Evolutionary conservation across 1,140 invertebrate genomes (phyloP), one percentile per base, ranked within the genome.

Genomic region (Zaprionus nigranus): DNA sequence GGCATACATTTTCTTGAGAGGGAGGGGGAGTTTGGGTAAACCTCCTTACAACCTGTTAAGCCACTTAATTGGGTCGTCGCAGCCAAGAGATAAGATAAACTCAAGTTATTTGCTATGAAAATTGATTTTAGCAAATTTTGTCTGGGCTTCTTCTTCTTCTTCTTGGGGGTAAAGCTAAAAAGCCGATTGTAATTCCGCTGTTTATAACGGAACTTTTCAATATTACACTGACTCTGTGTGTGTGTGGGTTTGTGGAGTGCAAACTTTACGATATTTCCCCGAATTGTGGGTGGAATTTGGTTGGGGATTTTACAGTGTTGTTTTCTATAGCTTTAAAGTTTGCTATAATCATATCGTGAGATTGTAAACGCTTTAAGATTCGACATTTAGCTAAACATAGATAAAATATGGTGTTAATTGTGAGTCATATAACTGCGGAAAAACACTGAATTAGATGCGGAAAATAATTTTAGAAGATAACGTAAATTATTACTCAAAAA

Each of bases 41-140:
- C 6, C 15, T 13, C 61, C 24, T 15, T 22, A 38, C 36, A 51
- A 56, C 66, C 28, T 15, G 59, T 56, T 62, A 56, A 72, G 30
- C 30, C 38, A 59, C 28, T 71, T 66, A 72, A 77, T 77, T 73
- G 74, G 73, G 73, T 71, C 67, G 59, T 71, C 20, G 60, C 6
- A 24, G 20, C 30, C 15, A 12, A 53, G 74, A 76, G 74, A 76
- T 76, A 72, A 76, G 74, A 76, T 76, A 76, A 66, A 9, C 26
- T 2, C 38, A 28, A 38, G 30, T 38, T 66, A 53, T 72, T 72
- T 76, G 69, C 40, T 46, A 57, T 61, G 30, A n/a, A 66, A 77
- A 73, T 66, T 76, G 74, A 76, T 66, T 76, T 72, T 30, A 66
- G 57, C 74, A 7, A 51, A 30, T 49, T 63, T 57, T 66, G 6